Base-by-base conservation (phyloP, 64 coral and sea anemone genomes). In the Cladopsammia gracilis region DNA sequence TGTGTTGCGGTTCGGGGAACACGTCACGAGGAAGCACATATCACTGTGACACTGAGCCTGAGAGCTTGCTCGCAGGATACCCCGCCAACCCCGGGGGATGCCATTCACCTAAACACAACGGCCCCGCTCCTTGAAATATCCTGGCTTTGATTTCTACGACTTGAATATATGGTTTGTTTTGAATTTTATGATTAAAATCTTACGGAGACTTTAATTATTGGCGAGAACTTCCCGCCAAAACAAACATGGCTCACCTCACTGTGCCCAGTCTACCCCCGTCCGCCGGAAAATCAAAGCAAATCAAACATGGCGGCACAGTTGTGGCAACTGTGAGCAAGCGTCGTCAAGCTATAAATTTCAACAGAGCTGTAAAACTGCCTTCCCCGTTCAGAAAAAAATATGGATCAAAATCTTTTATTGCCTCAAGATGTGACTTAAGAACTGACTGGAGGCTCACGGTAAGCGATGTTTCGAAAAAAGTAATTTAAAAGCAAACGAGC, bases 271-370 rank as follows among this genome's bases (percentile, higher is more conserved):
- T 81, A 58, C 77, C 16, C 22, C 11, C 77, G 4, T 16, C 9
- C 26, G 15, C 16, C 10, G 8, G 25, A 48, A 83, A 83, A 64
- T 57, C 34, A 34, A 80, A 80, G 4, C 72, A 18, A 42, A 80
- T 58, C 77, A 80, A 82, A 82, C 58, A 83, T 83, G 79, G 79
- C 59, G 60, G 58, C 64, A 64, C 5, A 77, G 48, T 54, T 77
- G 20, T 77, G n/a, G 59, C 79, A 82, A 62, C 79, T 64, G 58
- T 43, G 12, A 61, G 0, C 19, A 61, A 34, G 52, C 25, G 77
- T 58, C 11, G 52, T 25, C 58, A 62, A 82, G 58, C 16, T 45
- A 64, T 7, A 43, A 8, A 22, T 83, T 19, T 48, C 43, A 44
- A 23, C 67, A 25, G 14, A 4, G 4, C 18, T 16, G 7, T 13